Evolutionary conservation across 1,140 invertebrate species (phyloP).

Genomic region (Heliconius nattereri): DNA sequence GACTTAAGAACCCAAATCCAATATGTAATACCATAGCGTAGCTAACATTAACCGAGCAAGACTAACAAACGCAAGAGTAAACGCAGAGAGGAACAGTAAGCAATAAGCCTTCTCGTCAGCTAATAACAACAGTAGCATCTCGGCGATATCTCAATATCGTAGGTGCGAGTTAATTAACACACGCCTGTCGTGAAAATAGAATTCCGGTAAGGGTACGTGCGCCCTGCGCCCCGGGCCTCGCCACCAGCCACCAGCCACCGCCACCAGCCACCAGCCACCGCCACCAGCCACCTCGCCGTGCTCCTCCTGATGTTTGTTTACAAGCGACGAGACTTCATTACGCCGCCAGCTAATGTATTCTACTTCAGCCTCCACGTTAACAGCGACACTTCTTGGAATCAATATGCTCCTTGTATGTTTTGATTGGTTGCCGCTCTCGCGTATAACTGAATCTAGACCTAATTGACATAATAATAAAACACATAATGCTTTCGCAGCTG

Average conservation of each 20-base stretch:
- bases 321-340: conserved; percentile 80
- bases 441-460: conserved; percentile 54
- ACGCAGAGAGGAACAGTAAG: conserved; percentile 59
- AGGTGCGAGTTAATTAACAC: conserved; percentile 81
- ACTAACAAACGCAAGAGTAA: conserved; percentile 46
- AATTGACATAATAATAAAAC: conserved; percentile 57
- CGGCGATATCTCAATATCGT: conserved; percentile 79
- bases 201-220: conserved; percentile 76
- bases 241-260: conserved; percentile 47
- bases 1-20: conserved; percentile 18
- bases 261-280: conserved; percentile 48
- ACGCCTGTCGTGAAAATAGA: conserved; percentile 79
- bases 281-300: conserved; percentile 41
- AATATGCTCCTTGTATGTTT: conserved; percentile 81
- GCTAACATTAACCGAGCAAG: conserved; percentile 45
- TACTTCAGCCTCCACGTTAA: conserved; percentile 80
- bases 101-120: conserved; percentile 75
- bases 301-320: conserved; percentile 73
- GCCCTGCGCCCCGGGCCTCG: conserved; percentile 68
- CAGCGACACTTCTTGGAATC: conserved; percentile 81
- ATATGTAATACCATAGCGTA: not conserved
- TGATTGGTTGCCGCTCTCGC: conserved; percentile 67
- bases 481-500: conserved; percentile 50
- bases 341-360: conserved; percentile 80
- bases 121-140: conserved; percentile 79